Conservation (phyloP, 2,113 vertebrate genomes). For the Nibea coibor region DNA sequence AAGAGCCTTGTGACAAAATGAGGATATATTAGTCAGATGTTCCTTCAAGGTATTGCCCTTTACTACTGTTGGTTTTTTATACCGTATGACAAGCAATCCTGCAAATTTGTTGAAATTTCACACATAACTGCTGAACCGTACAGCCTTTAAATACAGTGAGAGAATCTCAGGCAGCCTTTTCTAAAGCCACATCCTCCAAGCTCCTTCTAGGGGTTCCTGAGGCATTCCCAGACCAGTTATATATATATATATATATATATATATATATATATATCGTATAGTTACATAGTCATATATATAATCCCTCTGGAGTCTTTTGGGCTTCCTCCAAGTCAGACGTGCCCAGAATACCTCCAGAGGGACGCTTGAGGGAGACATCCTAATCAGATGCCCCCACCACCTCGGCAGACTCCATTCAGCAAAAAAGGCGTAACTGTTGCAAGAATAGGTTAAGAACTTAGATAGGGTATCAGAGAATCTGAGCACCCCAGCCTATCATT, state of each 20-base stretch:
- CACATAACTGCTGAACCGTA: no score
- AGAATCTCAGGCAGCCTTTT: slow-evolving; percentile 12
- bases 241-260: slow-evolving; percentile 17
- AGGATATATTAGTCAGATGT: not conserved
- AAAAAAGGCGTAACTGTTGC: slow-evolving; percentile 49
- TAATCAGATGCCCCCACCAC: slow-evolving; percentile 62
- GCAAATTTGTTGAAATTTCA: no score
- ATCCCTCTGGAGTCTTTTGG: slow-evolving; percentile 45
- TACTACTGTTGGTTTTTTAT: not conserved
- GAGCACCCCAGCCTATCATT: slow-evolving; percentile 18
- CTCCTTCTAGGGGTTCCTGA: slow-evolving; percentile 50
- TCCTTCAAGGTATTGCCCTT: not conserved
- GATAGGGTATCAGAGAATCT: slow-evolving; percentile 53
- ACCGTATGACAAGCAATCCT: not conserved
- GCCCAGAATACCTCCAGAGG: slow-evolving; percentile 48
- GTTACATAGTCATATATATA: slow-evolving; percentile 22
- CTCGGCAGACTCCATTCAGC: slow-evolving; percentile 45
- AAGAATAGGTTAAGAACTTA: slow-evolving; percentile 52
- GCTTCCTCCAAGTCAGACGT: slow-evolving; percentile 61
- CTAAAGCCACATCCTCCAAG: slow-evolving; percentile 32
- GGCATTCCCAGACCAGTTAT: slow-evolving; percentile 44
- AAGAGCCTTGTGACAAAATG: not conserved
- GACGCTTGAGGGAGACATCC: slow-evolving; percentile 56
- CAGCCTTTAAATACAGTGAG: slow-evolving; percentile 13
- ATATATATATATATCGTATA: slow-evolving; percentile 8